Percentiles rank a stretch among this genome's conserved stretches.
Conservation (phyloP, 2,797 vertebrate species). For the Leptodactylus fallax region DNA sequence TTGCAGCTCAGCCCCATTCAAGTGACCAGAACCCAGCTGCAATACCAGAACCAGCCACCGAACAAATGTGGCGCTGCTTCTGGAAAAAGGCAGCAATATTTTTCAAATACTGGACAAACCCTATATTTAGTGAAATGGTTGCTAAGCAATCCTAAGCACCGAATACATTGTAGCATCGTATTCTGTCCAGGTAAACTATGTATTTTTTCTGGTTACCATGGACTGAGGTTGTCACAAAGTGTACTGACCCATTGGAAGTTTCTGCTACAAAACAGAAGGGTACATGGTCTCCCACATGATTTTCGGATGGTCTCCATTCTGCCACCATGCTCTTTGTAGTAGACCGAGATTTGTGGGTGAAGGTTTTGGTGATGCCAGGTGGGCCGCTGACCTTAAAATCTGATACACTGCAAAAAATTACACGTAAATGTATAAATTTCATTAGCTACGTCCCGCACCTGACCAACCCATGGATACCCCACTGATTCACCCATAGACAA, state of each 20-base stretch:
- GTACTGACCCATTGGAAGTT: conserved; percentile 38
- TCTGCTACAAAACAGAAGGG: conserved; percentile 55
- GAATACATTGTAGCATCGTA: neutral
- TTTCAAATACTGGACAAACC: neutral
- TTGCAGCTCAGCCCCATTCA: too few relatives aligned
- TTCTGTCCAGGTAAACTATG: neutral
- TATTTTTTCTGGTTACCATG: neutral
- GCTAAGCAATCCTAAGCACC: neutral
- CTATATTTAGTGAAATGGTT: neutral
- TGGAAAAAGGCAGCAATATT: too few relatives aligned
- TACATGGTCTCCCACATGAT: conserved; percentile 39
- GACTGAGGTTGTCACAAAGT: neutral
- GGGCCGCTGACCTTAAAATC: conserved; percentile 53
- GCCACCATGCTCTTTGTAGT: neutral
- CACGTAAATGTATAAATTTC: too few relatives aligned
- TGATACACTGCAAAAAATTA: conserved; percentile 12
- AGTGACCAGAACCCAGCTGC: too few relatives aligned
- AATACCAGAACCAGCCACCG: too few relatives aligned
- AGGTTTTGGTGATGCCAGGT: neutral
- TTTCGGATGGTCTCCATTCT: conserved; percentile 36
- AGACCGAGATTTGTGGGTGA: neutral
- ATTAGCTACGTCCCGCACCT: too few relatives aligned
- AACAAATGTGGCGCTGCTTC: too few relatives aligned
- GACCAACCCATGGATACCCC: too few relatives aligned
- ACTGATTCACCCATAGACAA: too few relatives aligned